phyloP scores from a whole-genome alignment of 2,888 invertebrate species.

The Campopleginae sp. region DNA sequence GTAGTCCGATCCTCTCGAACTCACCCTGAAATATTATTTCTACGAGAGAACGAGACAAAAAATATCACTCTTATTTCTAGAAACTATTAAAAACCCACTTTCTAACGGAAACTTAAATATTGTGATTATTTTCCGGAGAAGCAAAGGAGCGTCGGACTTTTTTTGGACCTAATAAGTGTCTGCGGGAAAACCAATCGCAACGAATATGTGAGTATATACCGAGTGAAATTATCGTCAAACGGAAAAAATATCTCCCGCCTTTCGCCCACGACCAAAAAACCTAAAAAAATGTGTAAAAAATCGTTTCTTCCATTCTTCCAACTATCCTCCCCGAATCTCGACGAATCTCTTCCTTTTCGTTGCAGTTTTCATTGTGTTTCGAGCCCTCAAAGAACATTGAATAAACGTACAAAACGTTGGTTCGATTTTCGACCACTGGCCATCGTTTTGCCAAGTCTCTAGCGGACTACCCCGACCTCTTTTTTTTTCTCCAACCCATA shows the following conservation, averaged over 20 bases:
- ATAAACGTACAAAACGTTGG: not conserved
- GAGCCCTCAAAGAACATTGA: not conserved
- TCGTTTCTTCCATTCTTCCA: not conserved
- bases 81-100: not conserved
- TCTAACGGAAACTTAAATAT: not conserved
- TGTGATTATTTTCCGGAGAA: not conserved
- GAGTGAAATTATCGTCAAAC: not conserved
- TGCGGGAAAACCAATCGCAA: slow-evolving; percentile 49
- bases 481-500: not conserved
- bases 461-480: slow-evolving; percentile 29
- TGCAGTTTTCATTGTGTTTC: not conserved
- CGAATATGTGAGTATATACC: slow-evolving; percentile 62
- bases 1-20: slow-evolving; percentile 62
- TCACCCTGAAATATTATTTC: slow-evolving; percentile 45
- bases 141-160: slow-evolving; percentile 27
- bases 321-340: not conserved
- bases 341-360: not conserved
- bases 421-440: slow-evolving; percentile 46
- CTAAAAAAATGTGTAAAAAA: not conserved
- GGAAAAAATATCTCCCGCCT: not conserved
- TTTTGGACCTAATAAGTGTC: slow-evolving; percentile 18
- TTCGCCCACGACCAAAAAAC: not conserved
- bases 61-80: not conserved
- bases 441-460: slow-evolving; percentile 27
- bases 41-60: not conserved